Evolutionary conservation across 2,797 vertebrate genomes (phyloP), one percentile per base, ranked within the genome.

Genomic region (Lacerta agilis): DNA sequence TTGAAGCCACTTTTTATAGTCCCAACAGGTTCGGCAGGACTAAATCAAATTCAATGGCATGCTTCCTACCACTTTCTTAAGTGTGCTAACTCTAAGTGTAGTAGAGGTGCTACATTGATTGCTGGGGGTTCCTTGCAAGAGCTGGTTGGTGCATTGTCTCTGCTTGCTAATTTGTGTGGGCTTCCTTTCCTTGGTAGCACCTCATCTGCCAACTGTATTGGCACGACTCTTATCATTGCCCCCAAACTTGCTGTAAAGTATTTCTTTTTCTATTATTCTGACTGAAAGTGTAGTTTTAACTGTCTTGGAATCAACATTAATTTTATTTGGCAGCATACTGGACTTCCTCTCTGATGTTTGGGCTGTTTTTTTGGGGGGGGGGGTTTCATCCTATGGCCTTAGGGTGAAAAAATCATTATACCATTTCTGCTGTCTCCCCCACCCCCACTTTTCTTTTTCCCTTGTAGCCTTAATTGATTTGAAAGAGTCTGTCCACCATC

Each of bases 131-230:
- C 94, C 83, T 94, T 91, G 79, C 94, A 91, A 86, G 58, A 93
- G 93, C 76, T 72, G 87, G 91, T 92, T 94, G 93, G 86, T 25
- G 0, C 84, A 92, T 86, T 90, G 86, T 94, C 87, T 91, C 86
- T 93, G 91, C 86, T 2, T 90, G 87, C 92, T 93, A 92, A 94
- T 94, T 93, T 92, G 41, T 88, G 45, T 77, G 43, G 82, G 64
- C 0, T 88, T 88, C 88, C 90, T 85, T 93, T 87, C 72, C 76
- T 75, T 88, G 94, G 94, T 90, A 87, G 89, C 92, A 88, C 92
- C 73, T 94, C 91, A 91, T 91, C 82, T 90, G 88, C 25, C 86
- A 93, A 92, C 92, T 94, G 85, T 92, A 94, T 87, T 92, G 91
- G 94, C 91, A 90, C 86, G 88, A 87, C 88, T 77, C 90, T 93